Evolutionary conservation across 2,888 invertebrate genomes (phyloP), one percentile per base, ranked within the genome.

Genomic region (Dromius quadrimaculatus): DNA sequence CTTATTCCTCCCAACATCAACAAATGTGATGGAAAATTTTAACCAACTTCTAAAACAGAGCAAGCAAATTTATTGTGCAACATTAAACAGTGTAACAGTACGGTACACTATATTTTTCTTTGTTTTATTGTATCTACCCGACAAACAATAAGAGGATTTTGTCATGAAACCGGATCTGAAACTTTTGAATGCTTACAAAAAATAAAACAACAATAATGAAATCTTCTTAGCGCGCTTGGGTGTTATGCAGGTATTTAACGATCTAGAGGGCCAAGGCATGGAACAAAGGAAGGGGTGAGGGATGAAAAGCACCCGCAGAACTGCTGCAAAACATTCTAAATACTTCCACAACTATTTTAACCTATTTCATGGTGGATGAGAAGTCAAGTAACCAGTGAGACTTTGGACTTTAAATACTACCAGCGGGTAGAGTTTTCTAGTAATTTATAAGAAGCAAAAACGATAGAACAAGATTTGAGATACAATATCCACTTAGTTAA

Each of bases 341-440:
- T 74, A 74, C 76, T 76, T 75, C 73, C 73, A 73, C 74, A 74
- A 76, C 77, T 76, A 76, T 76, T 77, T 77, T 76, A 76, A 76
- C 75, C 76, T 73, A 74, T 76, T 76, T 77, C 76, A 76, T 77
- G 76, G 74, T 19, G 38, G n/a, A n/a, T n/a, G n/a, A n/a, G n/a
- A n/a, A n/a, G n/a, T n/a, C n/a, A n/a, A n/a, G n/a, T n/a, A n/a
- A n/a, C n/a, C n/a, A n/a, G n/a, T n/a, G n/a, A n/a, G n/a, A n/a
- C n/a, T n/a, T n/a, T n/a, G n/a, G n/a, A n/a, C n/a, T n/a, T n/a
- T n/a, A n/a, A n/a, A n/a, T n/a, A n/a, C n/a, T n/a, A n/a, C n/a
- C n/a, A n/a, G n/a, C n/a, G n/a, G n/a, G n/a, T n/a, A n/a, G n/a
- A n/a, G n/a, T n/a, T n/a, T n/a, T n/a, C n/a, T n/a, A n/a, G n/a